Evolutionary conservation across 2,113 vertebrate species (phyloP).

Genomic region (Trachemys scripta): DNA sequence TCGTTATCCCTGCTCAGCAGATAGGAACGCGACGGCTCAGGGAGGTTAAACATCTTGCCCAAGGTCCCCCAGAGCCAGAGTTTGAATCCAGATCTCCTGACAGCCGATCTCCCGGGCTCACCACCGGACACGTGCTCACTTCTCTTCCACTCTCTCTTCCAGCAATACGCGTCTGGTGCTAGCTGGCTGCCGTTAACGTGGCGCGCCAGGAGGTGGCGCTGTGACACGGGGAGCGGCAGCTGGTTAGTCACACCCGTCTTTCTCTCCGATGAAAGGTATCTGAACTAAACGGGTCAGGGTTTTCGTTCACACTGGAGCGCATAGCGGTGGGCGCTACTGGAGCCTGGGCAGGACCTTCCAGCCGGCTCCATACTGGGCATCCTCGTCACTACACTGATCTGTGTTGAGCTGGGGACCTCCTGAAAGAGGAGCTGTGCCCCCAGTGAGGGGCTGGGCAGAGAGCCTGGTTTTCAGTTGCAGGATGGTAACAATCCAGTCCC

Average conservation of each 20-base stretch:
- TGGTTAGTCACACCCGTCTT: background rate
- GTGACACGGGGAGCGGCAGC: background rate
- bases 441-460: no score
- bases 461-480: background rate
- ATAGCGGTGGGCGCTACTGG: background rate
- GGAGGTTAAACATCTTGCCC: background rate
- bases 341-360: background rate
- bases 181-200: background rate
- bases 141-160: background rate
- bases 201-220: background rate
- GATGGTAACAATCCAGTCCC: background rate
- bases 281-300: fast-evolving
- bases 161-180: fast-evolving
- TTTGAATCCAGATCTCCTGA: background rate
- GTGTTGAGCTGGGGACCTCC: background rate
- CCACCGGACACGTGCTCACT: fast-evolving
- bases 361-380: no score
- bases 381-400: no score
- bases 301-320: no score
- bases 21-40: background rate
- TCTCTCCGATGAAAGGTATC: fast-evolving
- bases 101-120: no score
- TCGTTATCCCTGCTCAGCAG: background rate
- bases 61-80: background rate
- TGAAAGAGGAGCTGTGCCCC: no score